These are phyloP conservation scores for Noctua janthina DNA, from an alignment of 2,888 invertebrate genomes.

Conservation along the genomic window DNA sequence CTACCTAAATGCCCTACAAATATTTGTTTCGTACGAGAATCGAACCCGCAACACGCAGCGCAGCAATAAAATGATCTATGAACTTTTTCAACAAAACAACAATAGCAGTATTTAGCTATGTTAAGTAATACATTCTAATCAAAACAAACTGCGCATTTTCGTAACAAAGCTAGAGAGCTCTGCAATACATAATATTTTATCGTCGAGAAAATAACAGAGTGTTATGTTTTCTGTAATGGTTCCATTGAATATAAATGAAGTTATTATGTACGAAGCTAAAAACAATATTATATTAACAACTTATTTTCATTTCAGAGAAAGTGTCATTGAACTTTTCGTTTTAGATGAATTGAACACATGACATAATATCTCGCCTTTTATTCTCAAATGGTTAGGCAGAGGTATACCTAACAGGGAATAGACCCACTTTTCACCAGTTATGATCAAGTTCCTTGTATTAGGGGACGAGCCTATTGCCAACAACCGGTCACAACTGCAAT, in stretches of 20 bases:
- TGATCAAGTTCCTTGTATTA: too few species aligned
- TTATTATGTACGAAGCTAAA: slow-evolving; percentile 29
- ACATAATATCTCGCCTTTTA: too few species aligned
- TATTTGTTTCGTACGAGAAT: neutral
- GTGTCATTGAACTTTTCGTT: neutral
- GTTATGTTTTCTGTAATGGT: slow-evolving; percentile 14
- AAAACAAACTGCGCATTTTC: slow-evolving; percentile 7
- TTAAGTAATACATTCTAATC: neutral
- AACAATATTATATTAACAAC: neutral
- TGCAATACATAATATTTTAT: slow-evolving; percentile 36
- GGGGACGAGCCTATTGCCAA: too few species aligned
- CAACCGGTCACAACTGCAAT: too few species aligned
- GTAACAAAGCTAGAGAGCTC: slow-evolving; percentile 4
- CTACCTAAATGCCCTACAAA: too few species aligned
- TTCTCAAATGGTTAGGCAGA: too few species aligned
- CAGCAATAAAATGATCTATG: too few species aligned
- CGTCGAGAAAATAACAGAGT: slow-evolving; percentile 23
- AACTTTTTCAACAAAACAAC: too few species aligned
- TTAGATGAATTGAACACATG: too few species aligned
- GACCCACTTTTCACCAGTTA: too few species aligned
- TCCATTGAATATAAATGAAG: slow-evolving; percentile 49
- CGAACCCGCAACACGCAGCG: neutral
- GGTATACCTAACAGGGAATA: too few species aligned
- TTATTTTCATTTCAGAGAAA: slow-evolving; percentile 3
- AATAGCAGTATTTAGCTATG: neutral